Base-by-base conservation (phyloP, 2,113 vertebrate species). In the Periophthalmus modestus region DNA sequence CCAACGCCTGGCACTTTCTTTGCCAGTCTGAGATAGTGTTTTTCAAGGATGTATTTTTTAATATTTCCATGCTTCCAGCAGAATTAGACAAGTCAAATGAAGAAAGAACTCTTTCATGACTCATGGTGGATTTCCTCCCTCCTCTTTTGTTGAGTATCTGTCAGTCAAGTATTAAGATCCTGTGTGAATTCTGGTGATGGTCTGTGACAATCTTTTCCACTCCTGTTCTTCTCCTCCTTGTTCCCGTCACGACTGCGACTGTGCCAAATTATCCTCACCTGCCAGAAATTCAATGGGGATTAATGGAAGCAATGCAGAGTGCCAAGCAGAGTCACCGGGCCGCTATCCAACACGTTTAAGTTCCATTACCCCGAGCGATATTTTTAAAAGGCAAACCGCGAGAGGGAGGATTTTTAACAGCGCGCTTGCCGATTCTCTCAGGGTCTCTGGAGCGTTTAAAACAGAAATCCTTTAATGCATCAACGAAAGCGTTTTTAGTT, bases 251-350 rank as follows among this genome's bases (percentile, higher is more conserved):
- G 62, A 55, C 71, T 13, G 23, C 48, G 69, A 82, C 78, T 78
- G 69, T 81, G 81, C 71, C 71, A 85, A 82, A 82, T 85, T 83
- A 85, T 83, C 74, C 82, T 78, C 82, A 87, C 80, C 78, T 88
- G 79, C 81, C 85, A 87, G 82, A 23, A 80, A 75, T 78, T 86
- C 72, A 82, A 83, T 80, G 59, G 71, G 79, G 81, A 87, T 89
- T 81, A 84, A 86, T 87, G 77, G 73, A 77, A 86, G 79, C 66
- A 73, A 77, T 55, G 72, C 47, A 2, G 36, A 21, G 62, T 77
- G 78, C 73, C 69, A 82, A 83, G 82, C 61, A 73, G 71, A 80
- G 77, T 80, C 71, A 71, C 74, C 86, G 80, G 80, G 80, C 75
- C 39, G 67, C 61, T 73, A 65, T 69, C 73, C 82, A 81, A 83